These are phyloP conservation scores for Chelmon rostratus DNA, from an alignment of 2,797 vertebrate species.

Conservation along the genomic window DNA sequence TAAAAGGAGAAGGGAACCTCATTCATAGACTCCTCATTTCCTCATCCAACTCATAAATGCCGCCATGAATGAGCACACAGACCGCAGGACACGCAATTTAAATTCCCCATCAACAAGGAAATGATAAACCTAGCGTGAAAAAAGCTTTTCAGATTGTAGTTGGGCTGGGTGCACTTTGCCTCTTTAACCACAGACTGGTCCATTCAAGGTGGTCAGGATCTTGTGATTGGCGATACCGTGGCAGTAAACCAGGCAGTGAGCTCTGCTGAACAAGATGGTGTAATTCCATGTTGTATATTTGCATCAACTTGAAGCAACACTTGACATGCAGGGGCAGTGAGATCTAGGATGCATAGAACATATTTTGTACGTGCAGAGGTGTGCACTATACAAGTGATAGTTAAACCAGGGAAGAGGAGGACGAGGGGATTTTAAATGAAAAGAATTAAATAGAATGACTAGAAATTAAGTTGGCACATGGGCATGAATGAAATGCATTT, in stretches of 20 bases:
- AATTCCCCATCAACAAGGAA: constrained; percentile 11
- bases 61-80: constrained; percentile 9
- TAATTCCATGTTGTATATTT: neutral
- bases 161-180: neutral
- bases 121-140: neutral
- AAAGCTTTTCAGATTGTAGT: neutral
- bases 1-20: neutral
- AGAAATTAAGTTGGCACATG: neutral
- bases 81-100: neutral
- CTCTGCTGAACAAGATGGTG: neutral
- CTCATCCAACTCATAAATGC: constrained; percentile 3
- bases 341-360: neutral
- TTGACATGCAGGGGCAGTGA: neutral
- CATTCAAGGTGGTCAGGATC: neutral
- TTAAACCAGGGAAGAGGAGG: neutral
- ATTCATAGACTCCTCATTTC: constrained; percentile 9
- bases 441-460: neutral
- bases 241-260: neutral
- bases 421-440: neutral
- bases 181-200: neutral
- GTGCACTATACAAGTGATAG: too few species aligned
- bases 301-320: neutral
- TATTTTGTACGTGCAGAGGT: neutral
- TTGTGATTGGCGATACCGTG: neutral
- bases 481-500: neutral